phyloP scores from a whole-genome alignment of 2,797 vertebrate species.

The Artibeus lituratus region DNA sequence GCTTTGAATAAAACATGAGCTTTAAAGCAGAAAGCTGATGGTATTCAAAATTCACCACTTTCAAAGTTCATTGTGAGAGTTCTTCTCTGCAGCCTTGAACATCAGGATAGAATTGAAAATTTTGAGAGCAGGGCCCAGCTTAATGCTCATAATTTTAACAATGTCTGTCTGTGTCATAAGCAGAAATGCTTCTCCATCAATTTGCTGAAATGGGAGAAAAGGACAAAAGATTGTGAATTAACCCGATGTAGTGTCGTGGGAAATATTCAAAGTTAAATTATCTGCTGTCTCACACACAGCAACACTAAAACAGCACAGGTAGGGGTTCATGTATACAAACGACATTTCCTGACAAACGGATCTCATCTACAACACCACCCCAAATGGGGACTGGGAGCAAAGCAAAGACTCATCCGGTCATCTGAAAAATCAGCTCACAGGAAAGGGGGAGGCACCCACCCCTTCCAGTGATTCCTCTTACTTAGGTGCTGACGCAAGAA shows the following conservation, averaged over 20 bases:
- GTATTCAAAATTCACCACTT: constrained; percentile 52
- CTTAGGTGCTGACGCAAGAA: background rate
- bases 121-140: constrained; percentile 90
- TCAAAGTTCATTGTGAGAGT: constrained; percentile 90
- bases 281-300: background rate
- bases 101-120: constrained; percentile 92
- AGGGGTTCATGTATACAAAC: background rate
- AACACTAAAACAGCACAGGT: background rate
- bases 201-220: constrained; percentile 83
- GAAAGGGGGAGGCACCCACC: background rate
- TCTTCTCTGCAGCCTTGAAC: constrained; percentile 90
- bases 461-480: background rate
- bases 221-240: constrained; percentile 59
- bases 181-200: constrained; percentile 90
- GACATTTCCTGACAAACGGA: background rate
- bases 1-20: constrained; percentile 86
- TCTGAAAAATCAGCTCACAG: background rate
- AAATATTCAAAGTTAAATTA: background rate
- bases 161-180: constrained; percentile 91
- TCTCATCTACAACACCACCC: background rate
- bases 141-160: constrained; percentile 92
- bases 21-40: constrained; percentile 72
- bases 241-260: background rate
- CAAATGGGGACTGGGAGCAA: background rate
- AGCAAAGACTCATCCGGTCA: background rate